Base-by-base conservation (phyloP, 2,797 vertebrate species). In the Pterois miles region DNA sequence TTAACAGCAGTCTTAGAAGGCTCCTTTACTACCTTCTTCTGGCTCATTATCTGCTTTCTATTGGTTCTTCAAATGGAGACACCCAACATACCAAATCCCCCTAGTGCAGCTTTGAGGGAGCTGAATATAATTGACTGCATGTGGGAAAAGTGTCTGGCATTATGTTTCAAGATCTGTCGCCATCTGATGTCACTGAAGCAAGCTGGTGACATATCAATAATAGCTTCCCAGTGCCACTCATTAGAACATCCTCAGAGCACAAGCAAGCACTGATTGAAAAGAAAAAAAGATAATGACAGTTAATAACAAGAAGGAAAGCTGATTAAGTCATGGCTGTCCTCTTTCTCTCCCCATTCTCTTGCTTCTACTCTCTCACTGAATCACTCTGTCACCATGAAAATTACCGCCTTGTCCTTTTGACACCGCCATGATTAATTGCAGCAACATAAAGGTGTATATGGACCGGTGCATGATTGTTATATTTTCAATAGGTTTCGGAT, bases 221-320 rank as follows among this genome's bases (percentile, higher is more conserved):
- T 90, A 82, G 86, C 87, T 85, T 86, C 84, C 85, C 87, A 91
- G 89, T 88, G 87, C 88, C 87, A 84, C 87, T 89, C 89, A 89
- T 90, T 88, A 90, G 78, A 90, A 88, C 91, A 88, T 91, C 80
- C 86, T 92, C 84, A 65, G 74, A 89, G 88, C 89, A 94, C 94
- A 94, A 95, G 91, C 88, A 81, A 82, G 65, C 69, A 8, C 93
- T 95, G 94, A 95, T 94, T 94, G 93, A 94, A 94, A 93, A 92
- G 91, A 89, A 85, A 88, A 88, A 70, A 72, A 77, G 90, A 94
- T 94, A 95, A 95, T 95, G 89, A 93, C 77, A 73, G 88, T 91
- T 94, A 92, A 93, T 94, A 93, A 92, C 81, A 78, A 88, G 85
- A 85, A 81, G 82, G 78, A 88, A 89, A 91, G 88, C 89, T 92